Conservation (phyloP, 2,113 vertebrate genomes). For the Cisticola juncidis region DNA sequence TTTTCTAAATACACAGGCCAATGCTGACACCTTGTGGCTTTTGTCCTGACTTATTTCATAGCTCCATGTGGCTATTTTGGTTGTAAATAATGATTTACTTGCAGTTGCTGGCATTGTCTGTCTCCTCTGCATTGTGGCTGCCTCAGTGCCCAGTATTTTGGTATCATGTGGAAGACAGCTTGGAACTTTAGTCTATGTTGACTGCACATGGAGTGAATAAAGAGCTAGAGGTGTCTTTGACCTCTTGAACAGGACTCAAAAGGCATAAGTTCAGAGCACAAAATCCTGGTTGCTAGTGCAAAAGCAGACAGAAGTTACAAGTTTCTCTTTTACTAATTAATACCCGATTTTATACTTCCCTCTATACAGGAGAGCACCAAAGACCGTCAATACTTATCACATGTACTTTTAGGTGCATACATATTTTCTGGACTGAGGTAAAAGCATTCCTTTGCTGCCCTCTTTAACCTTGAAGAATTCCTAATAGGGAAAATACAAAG, state of each 20-base stretch:
- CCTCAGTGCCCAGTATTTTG: neutral
- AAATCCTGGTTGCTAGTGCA: neutral
- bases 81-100: neutral
- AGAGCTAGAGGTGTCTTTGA: neutral
- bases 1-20: neutral
- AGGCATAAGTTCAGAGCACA: neutral
- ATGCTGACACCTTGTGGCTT: slow-evolving; percentile 56
- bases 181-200: neutral
- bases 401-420: neutral
- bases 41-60: neutral
- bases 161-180: accelerated
- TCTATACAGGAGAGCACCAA: neutral
- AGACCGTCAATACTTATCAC: neutral
- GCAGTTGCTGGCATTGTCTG: neutral
- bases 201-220: neutral
- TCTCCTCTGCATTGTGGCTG: neutral
- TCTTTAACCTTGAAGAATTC: neutral
- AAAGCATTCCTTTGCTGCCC: neutral
- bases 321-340: neutral
- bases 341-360: neutral
- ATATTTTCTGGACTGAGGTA: neutral
- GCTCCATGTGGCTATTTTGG: neutral
- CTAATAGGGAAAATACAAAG: neutral
- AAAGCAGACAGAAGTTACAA: neutral
- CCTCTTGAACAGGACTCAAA: neutral